These are phyloP conservation scores for Scopus umbretta DNA, from an alignment of 2,113 vertebrate species.

Conservation along the genomic window DNA sequence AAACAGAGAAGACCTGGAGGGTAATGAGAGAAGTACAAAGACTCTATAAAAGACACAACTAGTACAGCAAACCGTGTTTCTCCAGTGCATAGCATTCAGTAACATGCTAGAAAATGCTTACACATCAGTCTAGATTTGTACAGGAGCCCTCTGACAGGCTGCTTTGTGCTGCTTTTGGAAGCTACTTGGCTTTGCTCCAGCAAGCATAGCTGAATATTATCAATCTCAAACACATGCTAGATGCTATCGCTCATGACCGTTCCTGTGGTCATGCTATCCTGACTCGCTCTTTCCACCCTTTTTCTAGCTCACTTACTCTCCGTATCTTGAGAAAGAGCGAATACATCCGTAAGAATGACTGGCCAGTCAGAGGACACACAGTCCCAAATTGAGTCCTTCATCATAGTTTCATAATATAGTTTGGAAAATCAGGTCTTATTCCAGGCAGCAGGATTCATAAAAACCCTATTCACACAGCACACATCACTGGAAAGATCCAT, in stretches of 20 bases:
- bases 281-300: neutral
- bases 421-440: neutral
- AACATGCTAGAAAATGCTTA: neutral
- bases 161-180: neutral
- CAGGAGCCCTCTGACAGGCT: neutral
- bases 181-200: neutral
- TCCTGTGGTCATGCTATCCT: neutral
- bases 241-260: neutral
- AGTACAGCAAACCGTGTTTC: neutral
- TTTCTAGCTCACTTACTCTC: neutral
- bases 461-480: neutral
- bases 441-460: neutral
- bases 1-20: neutral
- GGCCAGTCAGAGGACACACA: neutral
- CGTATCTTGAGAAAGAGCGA: neutral
- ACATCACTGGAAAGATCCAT: neutral
- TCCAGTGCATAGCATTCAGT: neutral
- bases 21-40: neutral
- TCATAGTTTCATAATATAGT: neutral
- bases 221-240: neutral
- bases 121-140: neutral
- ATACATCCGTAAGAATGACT: neutral
- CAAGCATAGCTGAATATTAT: neutral
- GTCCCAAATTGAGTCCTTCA: neutral
- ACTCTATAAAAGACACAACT: neutral